Evolutionary conservation across 2,888 invertebrate genomes (phyloP).

Genomic region (Saturnia japonica): DNA sequence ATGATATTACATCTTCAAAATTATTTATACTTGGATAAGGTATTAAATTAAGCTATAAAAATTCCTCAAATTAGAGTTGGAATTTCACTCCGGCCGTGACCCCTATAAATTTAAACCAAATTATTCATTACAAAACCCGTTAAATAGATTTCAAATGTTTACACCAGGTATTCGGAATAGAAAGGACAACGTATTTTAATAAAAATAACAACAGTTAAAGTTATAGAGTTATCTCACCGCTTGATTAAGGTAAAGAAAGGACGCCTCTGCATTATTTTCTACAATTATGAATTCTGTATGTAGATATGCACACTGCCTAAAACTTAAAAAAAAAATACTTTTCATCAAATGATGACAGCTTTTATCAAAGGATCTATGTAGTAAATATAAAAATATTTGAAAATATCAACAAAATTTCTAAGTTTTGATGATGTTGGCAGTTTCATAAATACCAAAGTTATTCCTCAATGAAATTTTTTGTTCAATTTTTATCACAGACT

Average conservation of each 20-base stretch:
- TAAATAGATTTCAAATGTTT: slow-evolving; percentile 6
- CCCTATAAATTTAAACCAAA: slow-evolving; percentile 4
- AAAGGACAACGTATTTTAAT: not conserved
- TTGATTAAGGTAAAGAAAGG: not conserved
- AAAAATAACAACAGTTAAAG: too few species aligned
- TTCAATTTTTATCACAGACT: not conserved
- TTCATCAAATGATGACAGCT: not conserved
- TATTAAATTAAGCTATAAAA: slow-evolving; percentile 7
- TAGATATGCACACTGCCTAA: not conserved
- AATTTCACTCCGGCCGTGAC: slow-evolving; percentile 3
- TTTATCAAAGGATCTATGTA: not conserved
- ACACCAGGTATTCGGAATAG: not conserved
- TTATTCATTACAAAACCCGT: slow-evolving; percentile 13
- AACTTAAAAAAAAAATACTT: too few species aligned
- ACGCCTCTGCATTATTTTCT: not conserved
- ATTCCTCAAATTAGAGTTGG: not conserved
- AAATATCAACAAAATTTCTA: too few species aligned
- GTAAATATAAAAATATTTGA: not conserved
- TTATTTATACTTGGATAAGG: not conserved
- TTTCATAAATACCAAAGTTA: not conserved
- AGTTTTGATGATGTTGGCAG: too few species aligned
- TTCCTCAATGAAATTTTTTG: not conserved
- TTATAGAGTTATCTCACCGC: not conserved
- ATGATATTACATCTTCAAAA: not conserved
- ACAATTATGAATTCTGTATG: not conserved